Base-by-base conservation (phyloP, 1,140 invertebrate genomes). In the Zaprionus inermis region DNA sequence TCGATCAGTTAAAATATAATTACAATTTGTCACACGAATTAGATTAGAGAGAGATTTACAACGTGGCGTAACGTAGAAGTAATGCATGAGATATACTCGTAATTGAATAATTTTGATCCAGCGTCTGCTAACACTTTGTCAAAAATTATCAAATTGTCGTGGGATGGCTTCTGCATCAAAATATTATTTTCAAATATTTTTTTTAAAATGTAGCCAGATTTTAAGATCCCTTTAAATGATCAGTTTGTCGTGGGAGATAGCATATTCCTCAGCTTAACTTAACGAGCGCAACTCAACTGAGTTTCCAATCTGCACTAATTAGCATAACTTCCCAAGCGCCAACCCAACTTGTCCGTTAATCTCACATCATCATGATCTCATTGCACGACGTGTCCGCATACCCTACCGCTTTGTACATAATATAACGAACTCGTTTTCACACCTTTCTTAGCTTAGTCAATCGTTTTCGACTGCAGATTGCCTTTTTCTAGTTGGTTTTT, bases 401-500 rank as follows among this genome's bases (percentile, higher is more conserved):
- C 52, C 52, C 65, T 60, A 52, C 34, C 38, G 7, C 38, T 44
- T 20, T 20, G 44, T 20, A 20, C 44, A 22, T 49, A 18, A 55
- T 36, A 58, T 59, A 58, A 51, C 51, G 32, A 66, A 58, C 38
- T 66, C 32, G 44, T 55, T 51, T 76, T 71, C 44, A 71, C 76
- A 71, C 76, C 73, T 71, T 76, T 71, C 73, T n/a, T n/a, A n/a
- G 63, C 72, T 32, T 38, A 60, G n/a, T 74, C 14, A 16, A 36
- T 24, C 11, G 22, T 58, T 52, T 68, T 61, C 52, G 70, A 54
- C 20, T 69, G 59, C 54, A 68, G 36, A 59, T 59, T 28, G 44
- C 51, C 54, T 75, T 75, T 65, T 16, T 32, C 24, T 54, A 32
- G 16, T n/a, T 61, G 6, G 1, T 24, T 64, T 65, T 20, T 5